These are phyloP conservation scores for Lepetodrilus schrolli DNA, from an alignment of 2,888 invertebrate species.

Conservation along the genomic window DNA sequence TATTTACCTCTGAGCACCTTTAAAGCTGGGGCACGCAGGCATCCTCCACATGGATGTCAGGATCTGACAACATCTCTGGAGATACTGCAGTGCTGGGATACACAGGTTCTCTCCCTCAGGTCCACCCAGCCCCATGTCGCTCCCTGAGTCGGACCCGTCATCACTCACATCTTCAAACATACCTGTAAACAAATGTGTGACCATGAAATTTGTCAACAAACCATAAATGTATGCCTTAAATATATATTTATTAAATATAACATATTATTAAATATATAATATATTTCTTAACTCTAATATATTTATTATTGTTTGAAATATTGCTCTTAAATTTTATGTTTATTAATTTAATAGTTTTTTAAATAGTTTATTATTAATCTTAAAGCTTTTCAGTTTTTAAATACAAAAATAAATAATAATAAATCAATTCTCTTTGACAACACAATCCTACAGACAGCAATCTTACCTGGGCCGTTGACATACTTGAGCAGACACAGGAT, in stretches of 20 bases:
- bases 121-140: conserved; percentile 57
- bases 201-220: too few species aligned
- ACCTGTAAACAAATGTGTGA: conserved; percentile 55
- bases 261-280: too few species aligned
- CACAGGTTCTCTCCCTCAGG: conserved; percentile 65
- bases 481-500: conserved; percentile 88
- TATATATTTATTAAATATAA: too few species aligned
- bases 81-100: conserved; percentile 86
- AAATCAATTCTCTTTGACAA: background rate
- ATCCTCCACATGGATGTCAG: conserved; percentile 93
- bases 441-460: background rate
- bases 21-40: conserved; percentile 95
- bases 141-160: conserved; percentile 63
- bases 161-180: conserved; percentile 68
- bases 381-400: background rate
- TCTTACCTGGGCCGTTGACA: conserved; percentile 82
- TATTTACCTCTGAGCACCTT: conserved; percentile 83
- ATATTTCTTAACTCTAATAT: too few species aligned
- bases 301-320: too few species aligned
- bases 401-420: background rate
- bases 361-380: too few species aligned
- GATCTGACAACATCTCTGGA: conserved; percentile 90
- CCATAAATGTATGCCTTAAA: too few species aligned
- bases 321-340: too few species aligned
- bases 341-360: too few species aligned